These are phyloP conservation scores for Anagrus nilaparvatae DNA, from an alignment of 1,140 invertebrate species.

Conservation along the genomic window DNA sequence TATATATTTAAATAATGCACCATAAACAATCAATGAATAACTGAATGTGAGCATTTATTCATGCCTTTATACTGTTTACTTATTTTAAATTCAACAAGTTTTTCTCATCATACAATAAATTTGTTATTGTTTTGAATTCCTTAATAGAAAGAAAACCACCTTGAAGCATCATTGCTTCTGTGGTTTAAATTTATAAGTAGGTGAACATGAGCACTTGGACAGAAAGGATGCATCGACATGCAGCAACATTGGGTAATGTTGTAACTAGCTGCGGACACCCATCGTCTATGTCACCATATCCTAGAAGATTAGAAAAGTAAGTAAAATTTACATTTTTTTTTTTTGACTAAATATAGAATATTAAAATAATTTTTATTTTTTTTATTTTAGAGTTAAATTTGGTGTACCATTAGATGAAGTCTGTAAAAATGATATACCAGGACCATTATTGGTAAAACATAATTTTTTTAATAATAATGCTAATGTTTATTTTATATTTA, in stretches of 20 bases:
- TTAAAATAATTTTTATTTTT: conserved; percentile 2
- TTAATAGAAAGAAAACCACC: too few relatives aligned
- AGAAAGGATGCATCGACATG: conserved; percentile 77
- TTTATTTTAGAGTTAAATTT: conserved; percentile 68
- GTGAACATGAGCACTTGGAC: conserved; percentile 89
- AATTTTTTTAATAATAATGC: background rate
- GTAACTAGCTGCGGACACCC: conserved; percentile 80
- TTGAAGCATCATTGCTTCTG: too few relatives aligned
- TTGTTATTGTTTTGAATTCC: too few relatives aligned
- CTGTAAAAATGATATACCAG: conserved; percentile 87
- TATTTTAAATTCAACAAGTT: too few relatives aligned
- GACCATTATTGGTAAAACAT: conserved; percentile 65
- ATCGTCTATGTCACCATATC: conserved; percentile 55
- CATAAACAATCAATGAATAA: too few relatives aligned
- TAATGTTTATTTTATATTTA: background rate
- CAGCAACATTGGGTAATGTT: conserved; percentile 78
- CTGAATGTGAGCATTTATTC: too few relatives aligned
- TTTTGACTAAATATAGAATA: background rate
- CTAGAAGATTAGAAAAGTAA: conserved; percentile 73
- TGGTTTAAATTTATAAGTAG: too few relatives aligned
- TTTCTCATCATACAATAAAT: too few relatives aligned
- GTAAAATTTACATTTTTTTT: conserved; percentile 19
- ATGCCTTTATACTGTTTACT: too few relatives aligned
- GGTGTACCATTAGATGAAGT: conserved; percentile 80
- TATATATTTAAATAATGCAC: too few relatives aligned